Evolutionary conservation across 2,797 vertebrate species (phyloP).

Genomic region (Chromis chromis): DNA sequence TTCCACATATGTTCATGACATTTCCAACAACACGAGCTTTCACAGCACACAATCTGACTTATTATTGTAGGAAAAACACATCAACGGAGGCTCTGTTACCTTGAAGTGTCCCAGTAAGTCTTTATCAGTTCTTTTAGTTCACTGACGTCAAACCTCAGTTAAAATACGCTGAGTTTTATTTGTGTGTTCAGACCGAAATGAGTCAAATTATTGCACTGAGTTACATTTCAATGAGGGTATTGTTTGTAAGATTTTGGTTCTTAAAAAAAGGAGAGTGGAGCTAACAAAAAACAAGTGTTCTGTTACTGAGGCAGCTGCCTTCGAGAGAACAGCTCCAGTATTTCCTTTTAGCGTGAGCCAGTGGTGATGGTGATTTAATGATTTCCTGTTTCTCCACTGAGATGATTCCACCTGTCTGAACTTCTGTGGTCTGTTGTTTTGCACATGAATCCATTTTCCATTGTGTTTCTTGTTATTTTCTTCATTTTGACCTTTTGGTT

Average conservation of each 20-base stretch:
- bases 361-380: constrained; percentile 41
- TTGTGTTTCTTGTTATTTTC: background rate
- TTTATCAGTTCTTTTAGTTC: too few species aligned
- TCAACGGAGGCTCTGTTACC: background rate
- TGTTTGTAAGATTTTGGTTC: background rate
- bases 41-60: background rate
- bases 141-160: too few species aligned
- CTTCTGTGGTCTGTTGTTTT: constrained; percentile 29
- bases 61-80: background rate
- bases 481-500: background rate
- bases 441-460: constrained; percentile 2
- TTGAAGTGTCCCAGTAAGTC: background rate
- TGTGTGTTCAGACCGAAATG: too few species aligned
- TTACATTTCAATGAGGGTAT: background rate
- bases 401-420: constrained; percentile 37
- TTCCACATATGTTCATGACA: background rate
- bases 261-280: background rate
- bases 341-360: constrained; percentile 51
- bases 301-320: background rate
- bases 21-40: background rate
- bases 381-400: constrained; percentile 39
- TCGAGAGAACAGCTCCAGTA: constrained; percentile 29
- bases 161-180: too few species aligned
- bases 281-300: constrained; percentile 27
- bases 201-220: too few species aligned